Conservation (phyloP, 2,797 vertebrate species). For the Argyrosomus regius region DNA sequence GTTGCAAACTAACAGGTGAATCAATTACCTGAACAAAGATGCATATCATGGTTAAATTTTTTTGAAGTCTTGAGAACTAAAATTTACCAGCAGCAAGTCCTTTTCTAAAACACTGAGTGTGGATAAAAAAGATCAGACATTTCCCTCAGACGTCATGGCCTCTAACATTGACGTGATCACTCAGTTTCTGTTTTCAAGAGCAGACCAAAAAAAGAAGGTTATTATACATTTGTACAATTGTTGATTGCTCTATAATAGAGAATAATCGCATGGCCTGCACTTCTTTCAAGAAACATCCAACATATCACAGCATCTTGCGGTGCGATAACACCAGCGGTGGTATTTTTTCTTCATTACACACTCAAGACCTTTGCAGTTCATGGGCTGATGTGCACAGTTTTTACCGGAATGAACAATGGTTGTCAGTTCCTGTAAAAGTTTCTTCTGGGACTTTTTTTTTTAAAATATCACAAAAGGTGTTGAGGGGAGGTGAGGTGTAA, state of each 20-base stretch:
- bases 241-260: not conserved
- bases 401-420: slow-evolving; percentile 14
- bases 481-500: slow-evolving; percentile 37
- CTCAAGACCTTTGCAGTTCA: slow-evolving; percentile 19
- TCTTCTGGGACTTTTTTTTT: slow-evolving; percentile 29
- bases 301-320: slow-evolving; percentile 36
- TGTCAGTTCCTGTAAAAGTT: slow-evolving; percentile 63
- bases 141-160: not conserved
- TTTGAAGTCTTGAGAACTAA: too few relatives aligned
- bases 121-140: not conserved
- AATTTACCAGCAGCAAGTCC: not conserved
- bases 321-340: slow-evolving; percentile 17
- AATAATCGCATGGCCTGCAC: slow-evolving; percentile 24
- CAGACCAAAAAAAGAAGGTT: not conserved
- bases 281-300: slow-evolving; percentile 36
- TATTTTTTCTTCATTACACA: slow-evolving; percentile 52
- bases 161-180: not conserved
- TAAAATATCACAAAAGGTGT: slow-evolving; percentile 18
- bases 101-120: not conserved
- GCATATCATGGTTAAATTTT: not conserved
- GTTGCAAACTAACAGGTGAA: not conserved
- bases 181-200: not conserved
- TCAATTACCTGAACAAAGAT: not conserved
- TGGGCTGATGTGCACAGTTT: slow-evolving; percentile 23
- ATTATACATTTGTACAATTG: slow-evolving; percentile 15